Conservation (phyloP, 35 echinoderm and acorn worm species). For the Lytechinus variegatus region DNA sequence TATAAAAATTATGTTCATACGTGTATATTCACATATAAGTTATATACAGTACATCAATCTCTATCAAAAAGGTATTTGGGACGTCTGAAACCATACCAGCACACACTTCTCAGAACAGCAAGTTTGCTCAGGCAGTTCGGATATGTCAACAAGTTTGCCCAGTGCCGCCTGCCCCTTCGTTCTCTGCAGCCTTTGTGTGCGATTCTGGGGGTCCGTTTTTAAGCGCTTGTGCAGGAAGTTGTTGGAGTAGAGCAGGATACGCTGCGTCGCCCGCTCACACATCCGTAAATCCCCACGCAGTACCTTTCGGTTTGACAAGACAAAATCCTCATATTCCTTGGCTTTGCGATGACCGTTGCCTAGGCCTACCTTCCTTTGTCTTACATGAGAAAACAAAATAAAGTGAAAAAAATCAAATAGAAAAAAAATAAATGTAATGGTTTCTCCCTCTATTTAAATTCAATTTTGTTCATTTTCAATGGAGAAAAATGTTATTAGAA, state of each 20-base stretch:
- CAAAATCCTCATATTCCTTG: slow-evolving; percentile 95
- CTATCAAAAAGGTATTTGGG: neutral
- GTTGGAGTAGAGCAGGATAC: slow-evolving; percentile 93
- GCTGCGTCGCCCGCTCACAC: slow-evolving; percentile 86
- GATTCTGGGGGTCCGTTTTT: slow-evolving; percentile 85
- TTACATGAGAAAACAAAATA: no score
- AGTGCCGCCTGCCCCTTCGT: slow-evolving; percentile 65
- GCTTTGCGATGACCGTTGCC: slow-evolving; percentile 95
- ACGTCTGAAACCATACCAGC: slow-evolving; percentile 57
- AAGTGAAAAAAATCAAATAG: neutral
- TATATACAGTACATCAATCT: no score
- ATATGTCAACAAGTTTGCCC: slow-evolving; percentile 59
- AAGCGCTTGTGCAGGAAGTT: slow-evolving; percentile 97
- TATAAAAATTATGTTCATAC: no score
- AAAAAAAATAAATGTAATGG: no score
- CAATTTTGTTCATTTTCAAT: no score
- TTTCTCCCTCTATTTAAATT: no score
- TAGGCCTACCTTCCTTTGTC: slow-evolving; percentile 86
- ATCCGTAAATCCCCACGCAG: slow-evolving; percentile 82
- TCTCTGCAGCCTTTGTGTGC: slow-evolving; percentile 61
- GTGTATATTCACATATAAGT: no score
- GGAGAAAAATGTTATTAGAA: no score
- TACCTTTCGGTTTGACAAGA: slow-evolving; percentile 76
- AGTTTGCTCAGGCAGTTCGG: slow-evolving; percentile 60
- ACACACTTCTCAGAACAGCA: slow-evolving; percentile 93